Conservation (phyloP, 2,888 invertebrate species). For the Idaea biselata region DNA sequence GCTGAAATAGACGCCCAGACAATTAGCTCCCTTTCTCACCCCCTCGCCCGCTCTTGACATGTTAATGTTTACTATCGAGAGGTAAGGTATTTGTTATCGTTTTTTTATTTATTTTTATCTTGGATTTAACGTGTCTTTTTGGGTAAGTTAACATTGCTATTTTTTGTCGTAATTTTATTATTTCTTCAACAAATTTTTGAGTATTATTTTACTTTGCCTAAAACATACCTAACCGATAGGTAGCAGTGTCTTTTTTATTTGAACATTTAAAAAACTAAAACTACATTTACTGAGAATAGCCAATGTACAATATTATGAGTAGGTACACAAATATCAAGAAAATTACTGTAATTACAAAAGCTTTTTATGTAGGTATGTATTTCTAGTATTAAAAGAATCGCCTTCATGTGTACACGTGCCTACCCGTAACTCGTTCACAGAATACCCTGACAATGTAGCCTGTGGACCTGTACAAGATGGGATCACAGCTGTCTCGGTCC, state of each 20-base stretch:
- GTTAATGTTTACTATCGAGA: constrained; percentile 64
- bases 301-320: too few relatives aligned
- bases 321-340: neutral
- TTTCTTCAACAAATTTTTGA: too few relatives aligned
- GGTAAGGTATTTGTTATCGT: neutral
- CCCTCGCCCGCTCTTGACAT: constrained; percentile 70
- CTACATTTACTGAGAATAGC: too few relatives aligned
- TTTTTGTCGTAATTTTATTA: too few relatives aligned
- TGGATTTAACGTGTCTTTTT: neutral
- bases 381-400: constrained; percentile 12
- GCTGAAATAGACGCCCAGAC: constrained; percentile 64
- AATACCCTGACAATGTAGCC: constrained; percentile 78
- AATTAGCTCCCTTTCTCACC: constrained; percentile 65
- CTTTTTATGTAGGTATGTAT: too few relatives aligned
- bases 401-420: constrained; percentile 52
- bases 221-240: too few relatives aligned
- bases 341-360: neutral
- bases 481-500: constrained; percentile 70
- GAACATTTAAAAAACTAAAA: too few relatives aligned
- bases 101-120: too few relatives aligned
- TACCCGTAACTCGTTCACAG: constrained; percentile 55
- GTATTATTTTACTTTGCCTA: too few relatives aligned
- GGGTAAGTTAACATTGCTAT: neutral
- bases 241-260: too few relatives aligned
- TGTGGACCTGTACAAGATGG: constrained; percentile 84